Conservation (phyloP, 2,888 invertebrate species). For the Hyalella azteca region DNA sequence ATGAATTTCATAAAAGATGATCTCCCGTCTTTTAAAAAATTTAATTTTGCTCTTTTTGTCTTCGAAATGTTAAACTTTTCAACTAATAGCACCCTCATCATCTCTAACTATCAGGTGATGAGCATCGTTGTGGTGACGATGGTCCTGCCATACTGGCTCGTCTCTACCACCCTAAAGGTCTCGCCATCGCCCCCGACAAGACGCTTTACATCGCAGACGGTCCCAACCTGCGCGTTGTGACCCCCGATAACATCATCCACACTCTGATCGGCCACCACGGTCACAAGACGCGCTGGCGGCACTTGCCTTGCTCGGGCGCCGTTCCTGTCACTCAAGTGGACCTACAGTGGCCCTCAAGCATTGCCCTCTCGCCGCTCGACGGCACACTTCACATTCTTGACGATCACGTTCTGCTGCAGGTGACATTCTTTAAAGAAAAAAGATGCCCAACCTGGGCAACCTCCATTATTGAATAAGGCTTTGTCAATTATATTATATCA, state of each 20-base stretch:
- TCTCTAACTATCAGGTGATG: constrained; percentile 73
- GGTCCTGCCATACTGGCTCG: constrained; percentile 88
- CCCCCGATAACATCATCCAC: constrained; percentile 81
- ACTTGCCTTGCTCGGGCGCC: constrained; percentile 88
- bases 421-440: no score
- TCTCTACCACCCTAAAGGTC: constrained; percentile 94
- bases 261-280: constrained; percentile 95
- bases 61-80: no score
- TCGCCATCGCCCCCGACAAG: constrained; percentile 93
- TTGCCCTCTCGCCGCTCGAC: constrained; percentile 91
- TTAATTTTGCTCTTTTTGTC: no score
- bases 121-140: constrained; percentile 94
- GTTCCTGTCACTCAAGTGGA: constrained; percentile 77
- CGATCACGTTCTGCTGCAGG: constrained; percentile 85
- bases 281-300: constrained; percentile 93
- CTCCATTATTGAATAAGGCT: no score
- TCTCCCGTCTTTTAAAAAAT: no score
- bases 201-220: constrained; percentile 98
- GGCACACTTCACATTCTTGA: constrained; percentile 95
- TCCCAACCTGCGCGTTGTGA: constrained; percentile 92
- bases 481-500: no score
- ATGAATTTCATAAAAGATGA: no score
- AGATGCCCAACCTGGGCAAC: no score
- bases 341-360: constrained; percentile 68
- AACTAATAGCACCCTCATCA: no score